Evolutionary conservation across 1,140 invertebrate species (phyloP).

Genomic region (Proales similis): DNA sequence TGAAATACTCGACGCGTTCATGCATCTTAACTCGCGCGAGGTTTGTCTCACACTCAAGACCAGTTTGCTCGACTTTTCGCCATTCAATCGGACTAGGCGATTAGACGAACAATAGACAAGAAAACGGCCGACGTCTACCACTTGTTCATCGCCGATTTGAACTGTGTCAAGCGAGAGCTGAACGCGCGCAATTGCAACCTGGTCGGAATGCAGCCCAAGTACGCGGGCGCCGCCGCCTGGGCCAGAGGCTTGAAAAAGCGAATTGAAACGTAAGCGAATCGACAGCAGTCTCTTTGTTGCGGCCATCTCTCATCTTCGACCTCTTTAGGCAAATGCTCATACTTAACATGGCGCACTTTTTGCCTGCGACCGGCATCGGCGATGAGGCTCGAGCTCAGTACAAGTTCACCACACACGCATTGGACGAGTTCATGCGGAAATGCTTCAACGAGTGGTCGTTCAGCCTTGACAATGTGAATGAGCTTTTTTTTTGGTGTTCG

Average conservation of each 20-base stretch:
- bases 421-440: conserved; percentile 61
- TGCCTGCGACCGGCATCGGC: conserved; percentile 63
- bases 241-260: conserved; percentile 60
- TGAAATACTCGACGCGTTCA: conserved; percentile 53
- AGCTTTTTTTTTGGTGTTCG: not conserved
- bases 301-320: conserved; percentile 10
- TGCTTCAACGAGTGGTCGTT: conserved; percentile 62
- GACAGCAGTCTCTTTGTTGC: conserved; percentile 45
- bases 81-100: too few relatives aligned
- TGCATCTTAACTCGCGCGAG: conserved; percentile 52
- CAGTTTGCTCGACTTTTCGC: conserved; percentile 41
- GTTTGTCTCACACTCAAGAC: conserved; percentile 42
- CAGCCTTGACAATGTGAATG: conserved; percentile 54
- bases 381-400: conserved; percentile 64
- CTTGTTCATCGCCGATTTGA: conserved; percentile 69
- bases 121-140: conserved; percentile 62
- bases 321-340: conserved; percentile 53
- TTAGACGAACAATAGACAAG: conserved; percentile 54
- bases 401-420: conserved; percentile 60
- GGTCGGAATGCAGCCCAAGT: conserved; percentile 60
- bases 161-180: conserved; percentile 64
- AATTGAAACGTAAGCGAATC: conserved; percentile 59
- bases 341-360: conserved; percentile 64
- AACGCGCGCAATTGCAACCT: conserved; percentile 60
- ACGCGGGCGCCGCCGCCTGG: conserved; percentile 63